Evolutionary conservation across 2,113 vertebrate species (phyloP).

Genomic region (Zosterops hypoxanthus): DNA sequence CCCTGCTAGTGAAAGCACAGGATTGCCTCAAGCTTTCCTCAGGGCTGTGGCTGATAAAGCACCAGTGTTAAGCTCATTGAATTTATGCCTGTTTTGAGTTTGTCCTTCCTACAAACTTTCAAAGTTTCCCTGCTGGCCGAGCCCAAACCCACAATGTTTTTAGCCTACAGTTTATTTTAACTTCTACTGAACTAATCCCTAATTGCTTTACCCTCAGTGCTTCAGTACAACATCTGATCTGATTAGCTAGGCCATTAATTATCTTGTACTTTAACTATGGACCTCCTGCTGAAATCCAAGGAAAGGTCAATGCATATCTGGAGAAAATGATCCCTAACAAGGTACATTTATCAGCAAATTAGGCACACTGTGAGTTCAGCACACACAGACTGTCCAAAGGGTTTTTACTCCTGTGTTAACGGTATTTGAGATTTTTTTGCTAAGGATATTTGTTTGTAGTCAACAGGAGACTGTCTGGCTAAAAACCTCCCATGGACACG

Average conservation of each 20-base stretch:
- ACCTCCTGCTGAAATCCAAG: slow-evolving; percentile 17
- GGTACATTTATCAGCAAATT: slow-evolving; percentile 47
- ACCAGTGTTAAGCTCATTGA: not conserved
- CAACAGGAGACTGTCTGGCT: not conserved
- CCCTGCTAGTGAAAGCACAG: not conserved
- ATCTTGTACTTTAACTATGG: slow-evolving; percentile 17
- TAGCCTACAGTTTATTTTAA: not conserved
- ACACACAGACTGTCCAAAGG: not conserved
- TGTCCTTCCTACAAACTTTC: not conserved
- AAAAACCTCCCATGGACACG: not conserved
- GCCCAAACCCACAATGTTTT: not conserved
- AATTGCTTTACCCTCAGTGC: slow-evolving; percentile 13
- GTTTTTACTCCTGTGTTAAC: not conserved
- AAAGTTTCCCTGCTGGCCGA: not conserved
- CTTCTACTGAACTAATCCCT: not conserved
- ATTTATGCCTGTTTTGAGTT: not conserved
- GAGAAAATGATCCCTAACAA: slow-evolving; percentile 1
- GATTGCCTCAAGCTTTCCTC: not conserved
- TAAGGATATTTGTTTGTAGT: not conserved
- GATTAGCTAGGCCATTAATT: slow-evolving; percentile 59
- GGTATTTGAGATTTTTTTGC: not conserved
- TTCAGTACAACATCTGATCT: slow-evolving; percentile 20
- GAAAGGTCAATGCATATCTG: slow-evolving; percentile 28
- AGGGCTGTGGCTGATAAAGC: not conserved
- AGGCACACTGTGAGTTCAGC: not conserved